Base-by-base conservation (phyloP, 1,140 invertebrate genomes). In the Venturia canescens region DNA sequence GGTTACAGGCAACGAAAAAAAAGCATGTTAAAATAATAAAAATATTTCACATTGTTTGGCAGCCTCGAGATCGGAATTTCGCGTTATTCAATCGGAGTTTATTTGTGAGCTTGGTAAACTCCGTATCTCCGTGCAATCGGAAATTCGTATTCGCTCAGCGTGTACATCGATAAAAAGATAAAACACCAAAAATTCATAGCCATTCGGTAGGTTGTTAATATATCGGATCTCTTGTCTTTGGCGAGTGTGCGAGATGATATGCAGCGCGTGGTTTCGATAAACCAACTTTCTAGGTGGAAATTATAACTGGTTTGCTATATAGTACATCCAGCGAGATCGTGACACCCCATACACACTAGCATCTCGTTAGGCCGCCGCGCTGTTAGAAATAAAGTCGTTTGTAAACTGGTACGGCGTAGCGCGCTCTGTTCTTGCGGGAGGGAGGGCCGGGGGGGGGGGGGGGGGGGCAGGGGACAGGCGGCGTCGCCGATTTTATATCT, bases 211-310 rank as follows among this genome's bases (percentile, higher is more conserved):
- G 15, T 69, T 69, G 16, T 13, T 4, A 69, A n/a, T 21, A 69
- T 69, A 31, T 69, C 3, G 26, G 6, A 53, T 74, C 23, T 48
- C 38, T 34, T 34, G 70, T 16, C 34, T 53, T 29, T 29, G 7
- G 38, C 48, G 71, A 57, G 23, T 29, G 48, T n/a, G 15, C 16
- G 1, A n/a, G 23, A 57, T 48, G 7, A 44, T 29, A 53, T 50
- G 71, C 6, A 63, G n/a, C 18, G 60, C 23, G 13, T 69, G 75
- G 29, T 34, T 77, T 34, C 75, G 48, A 66, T 77, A 63, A 77
- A 77, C 53, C 50, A 77, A 77, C 75, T 77, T 77, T 77, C 75
- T 77, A 77, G 75, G 75, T 77, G 60, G 57, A 77, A 77, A 77
- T 69, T 34, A 69, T 77, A 77, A 77, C 75, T 77, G 75, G 75